Percentiles rank a stretch among this genome's conserved stretches.
phyloP scores from a whole-genome alignment of 2,113 vertebrate genomes.

The Nanorana parkeri region DNA sequence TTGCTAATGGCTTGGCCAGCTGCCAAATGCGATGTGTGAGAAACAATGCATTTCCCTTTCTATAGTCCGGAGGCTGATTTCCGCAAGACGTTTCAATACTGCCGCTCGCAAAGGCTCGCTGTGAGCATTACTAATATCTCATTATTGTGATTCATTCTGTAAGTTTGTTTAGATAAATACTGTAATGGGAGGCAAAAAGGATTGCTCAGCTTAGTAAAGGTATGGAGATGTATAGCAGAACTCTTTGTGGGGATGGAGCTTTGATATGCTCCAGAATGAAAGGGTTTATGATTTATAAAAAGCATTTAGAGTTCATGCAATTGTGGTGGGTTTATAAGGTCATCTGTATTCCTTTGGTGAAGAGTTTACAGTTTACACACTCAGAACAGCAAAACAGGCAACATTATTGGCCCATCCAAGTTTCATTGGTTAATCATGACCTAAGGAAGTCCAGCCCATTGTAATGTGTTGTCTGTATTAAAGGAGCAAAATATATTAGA shows the following conservation, averaged over 20 bases:
- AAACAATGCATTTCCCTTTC: not conserved
- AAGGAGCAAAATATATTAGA: no score
- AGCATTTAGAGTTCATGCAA: not conserved
- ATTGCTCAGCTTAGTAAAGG: not conserved
- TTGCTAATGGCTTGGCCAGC: slow-evolving; percentile 40
- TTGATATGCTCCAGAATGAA: no score
- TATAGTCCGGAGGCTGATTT: slow-evolving; percentile 37
- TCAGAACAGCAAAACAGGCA: no score
- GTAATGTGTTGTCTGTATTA: no score
- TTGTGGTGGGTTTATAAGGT: no score
- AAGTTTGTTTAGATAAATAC: slow-evolving; percentile 43
- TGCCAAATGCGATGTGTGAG: slow-evolving; percentile 32
- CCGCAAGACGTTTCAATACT: slow-evolving; percentile 8
- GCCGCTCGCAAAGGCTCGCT: slow-evolving; percentile 3
- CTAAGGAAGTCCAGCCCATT: no score
- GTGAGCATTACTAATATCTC: slow-evolving; percentile 41
- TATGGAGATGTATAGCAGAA: not conserved
- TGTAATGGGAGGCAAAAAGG: not conserved
- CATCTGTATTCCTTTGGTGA: no score
- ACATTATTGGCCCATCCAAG: no score
- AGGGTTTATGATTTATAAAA: not conserved
- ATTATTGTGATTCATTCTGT: slow-evolving; percentile 45
- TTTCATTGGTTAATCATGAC: no score
- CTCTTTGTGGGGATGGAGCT: no score
- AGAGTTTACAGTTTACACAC: no score